Evolutionary conservation across 2,888 invertebrate species (phyloP).

Genomic region (Papilio elwesi): DNA sequence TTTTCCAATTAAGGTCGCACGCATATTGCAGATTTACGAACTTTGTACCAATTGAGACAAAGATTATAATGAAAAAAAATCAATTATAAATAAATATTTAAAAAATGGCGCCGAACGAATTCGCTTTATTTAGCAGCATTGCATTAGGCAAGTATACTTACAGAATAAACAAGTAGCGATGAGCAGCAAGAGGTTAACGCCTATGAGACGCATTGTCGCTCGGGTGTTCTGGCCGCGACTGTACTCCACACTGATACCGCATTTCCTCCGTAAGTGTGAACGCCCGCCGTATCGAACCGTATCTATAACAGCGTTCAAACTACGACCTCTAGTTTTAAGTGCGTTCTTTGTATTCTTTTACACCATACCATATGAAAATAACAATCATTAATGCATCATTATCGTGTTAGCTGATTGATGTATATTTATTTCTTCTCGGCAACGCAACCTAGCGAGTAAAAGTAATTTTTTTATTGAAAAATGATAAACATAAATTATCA

Average conservation of each 20-base stretch:
- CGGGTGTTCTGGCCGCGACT: constrained; percentile 44
- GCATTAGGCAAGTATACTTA: constrained; percentile 52
- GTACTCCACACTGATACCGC: constrained; percentile 48
- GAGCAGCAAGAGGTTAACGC: constrained; percentile 47
- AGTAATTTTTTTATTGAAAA: too few species aligned
- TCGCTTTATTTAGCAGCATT: constrained; percentile 8
- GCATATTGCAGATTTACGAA: too few species aligned
- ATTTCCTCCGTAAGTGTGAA: constrained; percentile 70
- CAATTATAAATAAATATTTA: not conserved
- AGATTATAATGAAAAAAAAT: not conserved
- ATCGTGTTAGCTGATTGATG: not conserved
- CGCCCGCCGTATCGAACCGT: constrained; percentile 64
- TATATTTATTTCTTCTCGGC: not conserved
- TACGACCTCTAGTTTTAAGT: constrained; percentile 56
- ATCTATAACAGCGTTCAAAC: constrained; percentile 55
- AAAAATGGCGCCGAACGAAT: not conserved
- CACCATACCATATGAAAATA: not conserved
- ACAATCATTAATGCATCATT: not conserved
- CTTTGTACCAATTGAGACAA: too few species aligned
- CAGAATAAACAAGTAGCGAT: constrained; percentile 53
- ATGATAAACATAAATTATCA: too few species aligned
- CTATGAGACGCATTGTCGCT: constrained; percentile 48
- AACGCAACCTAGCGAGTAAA: too few species aligned
- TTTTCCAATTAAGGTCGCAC: too few species aligned
- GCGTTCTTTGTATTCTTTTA: constrained; percentile 46